These are phyloP conservation scores for Agrilus biguttatus DNA, from an alignment of 2,888 invertebrate genomes.

Conservation along the genomic window DNA sequence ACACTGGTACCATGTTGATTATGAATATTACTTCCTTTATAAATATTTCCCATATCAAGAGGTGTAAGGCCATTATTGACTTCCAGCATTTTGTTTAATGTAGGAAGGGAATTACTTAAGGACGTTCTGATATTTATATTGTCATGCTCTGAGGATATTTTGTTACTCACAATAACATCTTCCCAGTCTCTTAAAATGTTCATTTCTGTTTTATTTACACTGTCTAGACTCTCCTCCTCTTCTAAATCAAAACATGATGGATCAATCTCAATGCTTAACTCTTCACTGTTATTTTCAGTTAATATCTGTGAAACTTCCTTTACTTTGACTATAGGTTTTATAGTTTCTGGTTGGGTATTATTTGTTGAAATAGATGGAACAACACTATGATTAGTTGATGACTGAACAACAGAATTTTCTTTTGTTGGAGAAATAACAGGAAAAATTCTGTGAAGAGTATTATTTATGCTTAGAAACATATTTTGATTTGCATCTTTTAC, in stretches of 20 bases:
- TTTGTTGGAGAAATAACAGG: constrained; percentile 13
- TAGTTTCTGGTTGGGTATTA: too few species aligned
- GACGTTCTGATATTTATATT: background rate
- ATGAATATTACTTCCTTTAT: background rate
- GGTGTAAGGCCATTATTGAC: background rate
- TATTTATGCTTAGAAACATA: constrained; percentile 24
- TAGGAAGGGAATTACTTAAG: background rate
- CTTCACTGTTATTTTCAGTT: constrained; percentile 24
- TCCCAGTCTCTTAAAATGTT: constrained; percentile 21
- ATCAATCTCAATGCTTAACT: constrained; percentile 28
- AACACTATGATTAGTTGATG: background rate
- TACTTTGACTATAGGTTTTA: background rate
- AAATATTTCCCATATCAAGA: background rate
- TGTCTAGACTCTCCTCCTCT: constrained; percentile 9
- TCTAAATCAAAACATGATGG: constrained; percentile 21
- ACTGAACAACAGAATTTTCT: background rate
- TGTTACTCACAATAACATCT: constrained; percentile 18
- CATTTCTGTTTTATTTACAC: constrained; percentile 5
- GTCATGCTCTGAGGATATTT: constrained; percentile 4
- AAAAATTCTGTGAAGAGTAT: constrained; percentile 21
- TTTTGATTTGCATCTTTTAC: constrained; percentile 23
- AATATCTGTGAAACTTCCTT: constrained; percentile 16
- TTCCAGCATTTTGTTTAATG: constrained; percentile 3
- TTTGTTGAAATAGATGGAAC: background rate
- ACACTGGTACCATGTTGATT: background rate